A percentile compares a stretch with the other conserved stretches of the same genome.
phyloP scores from a whole-genome alignment of 2,888 invertebrate species.

The Lagria hirta region DNA sequence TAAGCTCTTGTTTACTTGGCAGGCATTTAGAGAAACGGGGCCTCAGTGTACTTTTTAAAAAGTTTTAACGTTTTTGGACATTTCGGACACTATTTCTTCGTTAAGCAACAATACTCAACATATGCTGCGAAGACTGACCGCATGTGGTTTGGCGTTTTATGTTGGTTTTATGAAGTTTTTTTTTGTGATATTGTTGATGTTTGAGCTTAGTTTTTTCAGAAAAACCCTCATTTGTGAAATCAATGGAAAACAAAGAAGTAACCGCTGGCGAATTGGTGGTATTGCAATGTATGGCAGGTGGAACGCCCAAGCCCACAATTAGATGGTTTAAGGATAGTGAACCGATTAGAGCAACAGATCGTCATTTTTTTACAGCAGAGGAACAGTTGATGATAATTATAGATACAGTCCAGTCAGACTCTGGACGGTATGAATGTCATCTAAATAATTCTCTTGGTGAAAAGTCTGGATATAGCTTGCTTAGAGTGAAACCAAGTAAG shows the following conservation, averaged over 20 bases:
- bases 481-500: conserved; percentile 68
- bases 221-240: conserved; percentile 81
- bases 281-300: conserved; percentile 83
- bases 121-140: background rate
- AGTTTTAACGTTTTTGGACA: too few relatives aligned
- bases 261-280: conserved; percentile 82
- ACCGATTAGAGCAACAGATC: conserved; percentile 69
- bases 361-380: conserved; percentile 85
- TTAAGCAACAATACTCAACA: too few relatives aligned
- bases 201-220: too few relatives aligned
- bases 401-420: conserved; percentile 74
- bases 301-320: conserved; percentile 78
- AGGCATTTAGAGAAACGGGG: too few relatives aligned
- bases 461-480: conserved; percentile 69
- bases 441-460: conserved; percentile 84
- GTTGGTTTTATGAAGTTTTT: conserved; percentile 1
- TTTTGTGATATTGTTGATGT: conserved; percentile 1
- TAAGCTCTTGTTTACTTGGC: too few relatives aligned
- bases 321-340: conserved; percentile 86
- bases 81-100: too few relatives aligned
- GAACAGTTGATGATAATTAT: conserved; percentile 87
- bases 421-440: conserved; percentile 86
- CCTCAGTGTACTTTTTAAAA: too few relatives aligned
- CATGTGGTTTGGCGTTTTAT: background rate
- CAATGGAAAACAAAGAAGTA: conserved; percentile 83